Conservation (phyloP, 2,888 invertebrate genomes). For the Trichopoda pennipes region DNA sequence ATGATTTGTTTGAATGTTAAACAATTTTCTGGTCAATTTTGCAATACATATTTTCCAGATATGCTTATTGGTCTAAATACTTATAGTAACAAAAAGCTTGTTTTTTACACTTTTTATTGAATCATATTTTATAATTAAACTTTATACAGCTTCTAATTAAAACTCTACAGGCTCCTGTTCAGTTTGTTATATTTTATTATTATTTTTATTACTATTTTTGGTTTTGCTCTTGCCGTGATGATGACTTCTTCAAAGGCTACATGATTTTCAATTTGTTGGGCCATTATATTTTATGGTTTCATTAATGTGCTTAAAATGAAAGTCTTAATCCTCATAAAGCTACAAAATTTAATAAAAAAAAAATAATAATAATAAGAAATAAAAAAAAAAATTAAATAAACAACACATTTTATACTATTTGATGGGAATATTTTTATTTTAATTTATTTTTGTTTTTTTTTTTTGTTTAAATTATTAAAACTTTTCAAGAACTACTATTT, state of each 20-base stretch:
- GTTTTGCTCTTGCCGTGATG: not conserved
- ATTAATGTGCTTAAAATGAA: conserved; percentile 65
- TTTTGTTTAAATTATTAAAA: not conserved
- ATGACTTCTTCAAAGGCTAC: conserved; percentile 39
- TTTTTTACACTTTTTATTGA: conserved; percentile 51
- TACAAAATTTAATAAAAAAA: not conserved
- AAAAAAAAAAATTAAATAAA: not conserved
- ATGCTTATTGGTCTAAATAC: not conserved
- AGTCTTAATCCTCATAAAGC: conserved; percentile 31
- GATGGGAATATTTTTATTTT: conserved; percentile 44
- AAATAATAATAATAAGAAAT: not conserved
- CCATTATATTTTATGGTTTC: conserved; percentile 68
- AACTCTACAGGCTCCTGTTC: conserved; percentile 77
- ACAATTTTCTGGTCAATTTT: conserved; percentile 41
- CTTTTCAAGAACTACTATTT: not conserved
- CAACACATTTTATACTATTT: not conserved
- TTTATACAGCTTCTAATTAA: conserved; percentile 78
- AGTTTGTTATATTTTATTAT: conserved; percentile 6
- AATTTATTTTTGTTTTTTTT: not conserved
- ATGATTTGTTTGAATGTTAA: conserved; percentile 37
- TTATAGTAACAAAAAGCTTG: not conserved
- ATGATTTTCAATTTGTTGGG: conserved; percentile 66
- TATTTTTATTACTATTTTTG: conserved; percentile 13
- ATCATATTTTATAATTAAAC: conserved; percentile 77
- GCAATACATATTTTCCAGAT: conserved; percentile 19